These are phyloP conservation scores for Apamea anceps DNA, from an alignment of 2,888 invertebrate species.

Conservation along the genomic window DNA sequence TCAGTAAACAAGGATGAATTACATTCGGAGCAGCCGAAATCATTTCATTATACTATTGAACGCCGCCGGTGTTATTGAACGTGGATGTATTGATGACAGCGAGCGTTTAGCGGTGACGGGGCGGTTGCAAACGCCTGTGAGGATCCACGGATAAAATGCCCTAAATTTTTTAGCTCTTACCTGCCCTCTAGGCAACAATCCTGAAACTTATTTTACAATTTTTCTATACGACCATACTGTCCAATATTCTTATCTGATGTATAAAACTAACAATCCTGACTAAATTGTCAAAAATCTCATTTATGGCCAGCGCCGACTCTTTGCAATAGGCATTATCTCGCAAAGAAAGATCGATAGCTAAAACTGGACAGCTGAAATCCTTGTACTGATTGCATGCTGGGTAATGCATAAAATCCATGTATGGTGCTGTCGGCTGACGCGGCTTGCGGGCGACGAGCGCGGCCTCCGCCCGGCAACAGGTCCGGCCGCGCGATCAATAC, in stretches of 20 bases:
- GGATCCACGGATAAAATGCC: constrained; percentile 44
- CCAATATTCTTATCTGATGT: constrained; percentile 7
- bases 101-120: constrained; percentile 42
- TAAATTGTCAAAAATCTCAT: neutral
- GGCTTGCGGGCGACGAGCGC: constrained; percentile 61
- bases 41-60: constrained; percentile 76
- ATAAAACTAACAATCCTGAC: neutral
- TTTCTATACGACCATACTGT: neutral
- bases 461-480: constrained; percentile 88
- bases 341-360: constrained; percentile 17
- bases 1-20: constrained; percentile 86
- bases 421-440: constrained; percentile 64
- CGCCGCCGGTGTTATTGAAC: constrained; percentile 60
- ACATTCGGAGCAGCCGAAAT: constrained; percentile 81
- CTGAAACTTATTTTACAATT: neutral
- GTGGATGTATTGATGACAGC: constrained; percentile 59
- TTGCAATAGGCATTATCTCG: constrained; percentile 7
- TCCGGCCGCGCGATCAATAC: constrained; percentile 86
- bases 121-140: constrained; percentile 25
- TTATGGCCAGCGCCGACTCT: neutral
- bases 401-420: constrained; percentile 76
- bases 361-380: constrained; percentile 44
- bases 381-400: constrained; percentile 69
- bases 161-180: neutral
- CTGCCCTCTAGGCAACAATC: constrained; percentile 2